Evolutionary conservation across 2,113 vertebrate genomes (phyloP), one percentile per base, ranked within the genome.

Genomic region (Blennius ocellaris): DNA sequence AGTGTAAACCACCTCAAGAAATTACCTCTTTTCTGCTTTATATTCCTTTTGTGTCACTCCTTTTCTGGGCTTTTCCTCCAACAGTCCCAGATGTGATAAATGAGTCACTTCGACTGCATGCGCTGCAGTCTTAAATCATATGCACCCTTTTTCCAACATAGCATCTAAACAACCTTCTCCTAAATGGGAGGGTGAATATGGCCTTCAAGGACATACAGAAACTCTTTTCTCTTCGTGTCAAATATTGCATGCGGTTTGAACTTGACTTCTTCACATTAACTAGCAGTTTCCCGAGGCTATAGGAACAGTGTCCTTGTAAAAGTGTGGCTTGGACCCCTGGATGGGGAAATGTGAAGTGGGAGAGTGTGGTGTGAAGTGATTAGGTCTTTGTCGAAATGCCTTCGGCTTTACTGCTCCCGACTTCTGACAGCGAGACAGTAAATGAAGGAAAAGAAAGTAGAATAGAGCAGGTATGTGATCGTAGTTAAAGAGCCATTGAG

Each of bases 11-110:
- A 78, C 75, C 81, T 76, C 2, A 39, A 70, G 66, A 84, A 78
- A 87, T 86, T 41, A 61, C 74, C 51, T 74, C 48, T 69, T 73
- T 78, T 71, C 80, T 82, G 53, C 36, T 80, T 83, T 49, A 43
- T 77, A 76, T 82, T 82, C 64, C 49, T 66, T 80, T 73, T 63
- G 54, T 76, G 50, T 89, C 78, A 62, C 45, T 72, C 43, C 16
- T 50, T 73, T 55, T 45, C 41, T 2, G 1, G 6, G 36, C n/a
- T 17, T 50, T 52, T 30, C 36, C 30, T 63, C 70, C 38, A 1
- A 40, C 53, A 21, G 17, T 58, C 76, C 60, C 63, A 69, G 45
- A 59, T 88, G 73, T 91, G 85, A 89, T 87, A 78, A 85, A 91
- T 85, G 89, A 89, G 63, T 63, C 82, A 65, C 81, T 73, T 63